These are phyloP conservation scores for Bryconaethiops microstoma DNA, from an alignment of 2,797 vertebrate genomes.

Conservation along the genomic window DNA sequence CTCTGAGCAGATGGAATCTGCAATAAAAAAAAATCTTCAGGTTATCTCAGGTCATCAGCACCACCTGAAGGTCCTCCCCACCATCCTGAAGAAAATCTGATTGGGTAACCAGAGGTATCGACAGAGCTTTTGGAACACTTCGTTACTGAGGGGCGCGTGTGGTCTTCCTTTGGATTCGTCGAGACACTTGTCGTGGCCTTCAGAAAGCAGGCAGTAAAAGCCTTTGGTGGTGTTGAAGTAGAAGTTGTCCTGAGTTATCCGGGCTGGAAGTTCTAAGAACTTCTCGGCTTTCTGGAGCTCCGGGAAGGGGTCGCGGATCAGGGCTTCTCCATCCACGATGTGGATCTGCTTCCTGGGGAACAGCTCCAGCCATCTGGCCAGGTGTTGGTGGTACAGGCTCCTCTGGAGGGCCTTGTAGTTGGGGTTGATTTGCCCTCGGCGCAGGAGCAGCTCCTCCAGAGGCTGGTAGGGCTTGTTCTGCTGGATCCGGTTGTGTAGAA, in stretches of 20 bases:
- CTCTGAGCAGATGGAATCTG: conserved; percentile 20
- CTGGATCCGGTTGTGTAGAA: conserved; percentile 80
- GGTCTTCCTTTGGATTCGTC: conserved; percentile 84
- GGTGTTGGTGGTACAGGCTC: conserved; percentile 81
- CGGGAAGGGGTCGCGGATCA: conserved; percentile 79
- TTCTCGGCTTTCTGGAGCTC: conserved; percentile 79
- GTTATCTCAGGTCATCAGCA: conserved; percentile 68
- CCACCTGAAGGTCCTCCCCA: conserved; percentile 81
- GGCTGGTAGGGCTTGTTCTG: conserved; percentile 79
- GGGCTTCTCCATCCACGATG: conserved; percentile 81
- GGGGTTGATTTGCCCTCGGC: conserved; percentile 70
- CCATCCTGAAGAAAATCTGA: conserved; percentile 81
- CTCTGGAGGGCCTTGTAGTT: conserved; percentile 82
- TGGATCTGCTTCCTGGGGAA: conserved; percentile 81
- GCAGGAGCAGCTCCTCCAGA: conserved; percentile 77
- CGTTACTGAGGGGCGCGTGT: conserved; percentile 74
- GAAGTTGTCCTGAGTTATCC: conserved; percentile 78
- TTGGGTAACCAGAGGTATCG: conserved; percentile 79
- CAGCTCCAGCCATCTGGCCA: conserved; percentile 77
- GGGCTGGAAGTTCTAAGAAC: conserved; percentile 77
- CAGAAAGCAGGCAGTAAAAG: conserved; percentile 83
- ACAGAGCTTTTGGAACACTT: conserved; percentile 78
- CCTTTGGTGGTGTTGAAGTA: conserved; percentile 86
- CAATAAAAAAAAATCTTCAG: neutral
- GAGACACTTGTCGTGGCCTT: conserved; percentile 81